Percentiles rank a stretch among this genome's conserved stretches.
Evolutionary conservation across 53 echinoderm and acorn worm genomes (phyloP).

Genomic region (Echinarachnius parma): DNA sequence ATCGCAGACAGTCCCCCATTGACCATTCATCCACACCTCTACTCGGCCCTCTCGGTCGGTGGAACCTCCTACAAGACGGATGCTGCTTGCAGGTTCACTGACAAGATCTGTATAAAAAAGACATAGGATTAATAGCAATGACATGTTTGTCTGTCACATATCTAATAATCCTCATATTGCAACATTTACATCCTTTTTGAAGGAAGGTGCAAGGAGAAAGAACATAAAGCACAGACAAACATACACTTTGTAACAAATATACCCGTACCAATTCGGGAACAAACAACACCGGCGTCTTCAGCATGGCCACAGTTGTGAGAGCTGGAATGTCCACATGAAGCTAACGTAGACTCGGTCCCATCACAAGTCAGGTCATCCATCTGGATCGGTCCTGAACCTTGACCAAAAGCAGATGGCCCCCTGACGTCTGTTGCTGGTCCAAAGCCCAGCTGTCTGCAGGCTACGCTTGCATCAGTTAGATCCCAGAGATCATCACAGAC

Average conservation of each 20-base stretch:
- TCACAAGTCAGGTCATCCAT: slow-evolving; percentile 5
- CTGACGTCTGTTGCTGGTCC: neutral
- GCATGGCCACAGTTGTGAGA: slow-evolving; percentile 11
- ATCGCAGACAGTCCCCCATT: slow-evolving; percentile 22
- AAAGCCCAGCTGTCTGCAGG: slow-evolving; percentile 13
- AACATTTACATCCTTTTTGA: too few species aligned
- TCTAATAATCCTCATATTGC: too few species aligned
- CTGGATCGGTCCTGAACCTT: neutral
- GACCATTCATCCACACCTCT: slow-evolving; percentile 2
- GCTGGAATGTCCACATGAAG: neutral
- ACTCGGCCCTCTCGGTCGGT: slow-evolving; percentile 9
- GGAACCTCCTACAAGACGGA: slow-evolving; percentile 13
- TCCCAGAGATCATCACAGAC: slow-evolving; percentile 20
- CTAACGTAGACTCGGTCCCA: neutral
- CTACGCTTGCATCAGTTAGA: neutral
- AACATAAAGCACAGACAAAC: too few species aligned
- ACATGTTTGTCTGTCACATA: too few species aligned
- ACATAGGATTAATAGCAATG: too few species aligned
- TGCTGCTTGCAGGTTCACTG: neutral
- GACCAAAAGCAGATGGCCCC: neutral
- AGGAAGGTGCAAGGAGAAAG: too few species aligned
- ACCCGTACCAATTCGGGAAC: too few species aligned
- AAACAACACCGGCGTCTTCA: slow-evolving; percentile 16
- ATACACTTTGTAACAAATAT: too few species aligned
- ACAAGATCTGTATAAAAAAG: neutral